phyloP scores from a whole-genome alignment of 2,113 vertebrate genomes.

The Cryptomyrus ogoouensis region DNA sequence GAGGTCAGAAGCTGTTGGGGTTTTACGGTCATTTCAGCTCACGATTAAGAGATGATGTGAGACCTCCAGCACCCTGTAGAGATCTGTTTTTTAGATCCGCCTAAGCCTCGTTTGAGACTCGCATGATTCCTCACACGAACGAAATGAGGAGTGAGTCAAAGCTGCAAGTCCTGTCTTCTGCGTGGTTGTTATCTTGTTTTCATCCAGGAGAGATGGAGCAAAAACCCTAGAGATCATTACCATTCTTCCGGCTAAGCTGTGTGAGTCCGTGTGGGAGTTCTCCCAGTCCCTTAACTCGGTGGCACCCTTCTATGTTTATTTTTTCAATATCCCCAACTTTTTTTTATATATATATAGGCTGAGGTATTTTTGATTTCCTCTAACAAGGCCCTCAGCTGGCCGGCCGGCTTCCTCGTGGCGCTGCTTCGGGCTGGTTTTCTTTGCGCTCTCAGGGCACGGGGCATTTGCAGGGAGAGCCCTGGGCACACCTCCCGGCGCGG shows the following conservation, averaged over 20 bases:
- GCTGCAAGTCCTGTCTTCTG: background rate
- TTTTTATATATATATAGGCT: background rate
- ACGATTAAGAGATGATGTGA: background rate
- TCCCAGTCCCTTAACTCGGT: background rate
- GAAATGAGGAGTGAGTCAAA: background rate
- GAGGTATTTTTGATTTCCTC: background rate
- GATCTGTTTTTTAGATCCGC: background rate
- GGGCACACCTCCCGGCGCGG: background rate
- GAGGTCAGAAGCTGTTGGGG: background rate
- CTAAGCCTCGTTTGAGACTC: background rate
- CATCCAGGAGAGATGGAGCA: background rate
- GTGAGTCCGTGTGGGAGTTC: background rate
- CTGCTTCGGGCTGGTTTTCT: background rate
- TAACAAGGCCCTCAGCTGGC: background rate
- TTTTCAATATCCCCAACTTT: background rate
- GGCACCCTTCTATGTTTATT: background rate
- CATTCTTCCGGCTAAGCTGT: background rate
- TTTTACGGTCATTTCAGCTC: background rate
- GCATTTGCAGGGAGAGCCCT: background rate
- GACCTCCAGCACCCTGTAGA: background rate
- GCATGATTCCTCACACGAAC: background rate
- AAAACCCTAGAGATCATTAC: background rate
- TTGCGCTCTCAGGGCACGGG: background rate
- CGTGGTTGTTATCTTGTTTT: background rate
- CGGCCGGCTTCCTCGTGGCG: background rate